phyloP scores from a whole-genome alignment of 2,888 invertebrate genomes.

The Steinernema scapterisci region DNA sequence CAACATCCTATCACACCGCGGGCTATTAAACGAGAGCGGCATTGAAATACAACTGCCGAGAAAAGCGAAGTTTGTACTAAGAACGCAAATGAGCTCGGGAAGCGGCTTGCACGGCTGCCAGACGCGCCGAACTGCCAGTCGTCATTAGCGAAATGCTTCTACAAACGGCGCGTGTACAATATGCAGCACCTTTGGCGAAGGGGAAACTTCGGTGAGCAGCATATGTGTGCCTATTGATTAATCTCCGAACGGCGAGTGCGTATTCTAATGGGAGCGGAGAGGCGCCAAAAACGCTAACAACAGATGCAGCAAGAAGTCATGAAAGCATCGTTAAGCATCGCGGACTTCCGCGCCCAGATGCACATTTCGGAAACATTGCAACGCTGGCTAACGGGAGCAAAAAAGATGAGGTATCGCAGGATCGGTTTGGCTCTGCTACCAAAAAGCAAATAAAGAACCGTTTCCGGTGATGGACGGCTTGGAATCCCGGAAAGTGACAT shows the following conservation, averaged over 20 bases:
- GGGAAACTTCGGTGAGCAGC: no score
- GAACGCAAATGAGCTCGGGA: slow-evolving; percentile 9
- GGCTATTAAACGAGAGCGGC: background rate
- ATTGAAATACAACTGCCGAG: slow-evolving; percentile 28
- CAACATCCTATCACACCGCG: slow-evolving; percentile 31
- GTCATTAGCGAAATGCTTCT: background rate
- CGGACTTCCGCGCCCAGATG: background rate
- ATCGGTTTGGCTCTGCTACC: no score
- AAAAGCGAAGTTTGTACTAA: slow-evolving; percentile 29
- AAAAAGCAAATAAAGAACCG: no score
- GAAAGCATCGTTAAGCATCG: background rate
- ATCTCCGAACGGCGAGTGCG: no score
- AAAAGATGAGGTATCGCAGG: no score
- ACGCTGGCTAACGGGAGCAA: no score
- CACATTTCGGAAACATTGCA: background rate
- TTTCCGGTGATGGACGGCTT: no score
- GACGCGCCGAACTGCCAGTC: no score
- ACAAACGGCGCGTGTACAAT: background rate
- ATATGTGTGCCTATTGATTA: no score
- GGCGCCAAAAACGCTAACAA: background rate
- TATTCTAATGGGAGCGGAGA: background rate
- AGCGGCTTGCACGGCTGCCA: background rate
- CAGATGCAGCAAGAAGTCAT: background rate
- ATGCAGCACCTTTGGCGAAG: background rate
- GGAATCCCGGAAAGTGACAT: background rate